Conservation (phyloP, 2,888 invertebrate genomes). For the Baccha elongata region DNA sequence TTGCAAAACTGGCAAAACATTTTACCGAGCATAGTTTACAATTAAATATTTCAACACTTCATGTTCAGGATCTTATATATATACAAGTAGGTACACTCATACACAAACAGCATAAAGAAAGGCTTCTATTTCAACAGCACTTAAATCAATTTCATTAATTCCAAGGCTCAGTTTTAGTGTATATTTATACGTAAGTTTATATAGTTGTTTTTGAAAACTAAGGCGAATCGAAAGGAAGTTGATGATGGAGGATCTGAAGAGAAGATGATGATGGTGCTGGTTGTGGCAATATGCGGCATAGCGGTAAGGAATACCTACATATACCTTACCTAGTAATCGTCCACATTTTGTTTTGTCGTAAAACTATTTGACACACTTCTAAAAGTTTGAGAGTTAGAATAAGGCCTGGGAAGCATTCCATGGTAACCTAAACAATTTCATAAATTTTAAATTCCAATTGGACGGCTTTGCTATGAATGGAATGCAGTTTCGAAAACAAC, state of each 20-base stretch:
- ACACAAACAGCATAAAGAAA: background rate
- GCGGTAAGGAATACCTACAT: background rate
- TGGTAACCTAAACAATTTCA: constrained; percentile 65
- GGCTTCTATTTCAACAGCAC: constrained; percentile 23
- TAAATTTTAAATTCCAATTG: constrained; percentile 69
- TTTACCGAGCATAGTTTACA: constrained; percentile 59
- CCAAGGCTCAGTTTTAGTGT: constrained; percentile 12
- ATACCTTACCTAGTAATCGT: constrained; percentile 25
- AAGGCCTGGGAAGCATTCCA: constrained; percentile 48
- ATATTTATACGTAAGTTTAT: background rate
- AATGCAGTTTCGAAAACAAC: constrained; percentile 28
- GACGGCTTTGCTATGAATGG: constrained; percentile 14
- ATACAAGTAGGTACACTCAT: background rate
- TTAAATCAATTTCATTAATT: constrained; percentile 66
- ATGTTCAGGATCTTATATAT: background rate
- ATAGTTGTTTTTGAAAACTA: background rate
- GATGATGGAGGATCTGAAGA: constrained; percentile 1
- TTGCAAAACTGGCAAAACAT: constrained; percentile 40
- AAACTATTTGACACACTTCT: constrained; percentile 70
- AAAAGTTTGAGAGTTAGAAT: constrained; percentile 32
- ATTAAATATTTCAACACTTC: constrained; percentile 68
- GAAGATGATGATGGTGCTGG: background rate
- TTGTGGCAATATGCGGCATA: background rate
- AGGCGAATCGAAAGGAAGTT: constrained; percentile 39
- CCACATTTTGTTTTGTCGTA: constrained; percentile 53